Evolutionary conservation across 1,140 invertebrate species (phyloP).

Genomic region (Stegodyphus mimosarum): DNA sequence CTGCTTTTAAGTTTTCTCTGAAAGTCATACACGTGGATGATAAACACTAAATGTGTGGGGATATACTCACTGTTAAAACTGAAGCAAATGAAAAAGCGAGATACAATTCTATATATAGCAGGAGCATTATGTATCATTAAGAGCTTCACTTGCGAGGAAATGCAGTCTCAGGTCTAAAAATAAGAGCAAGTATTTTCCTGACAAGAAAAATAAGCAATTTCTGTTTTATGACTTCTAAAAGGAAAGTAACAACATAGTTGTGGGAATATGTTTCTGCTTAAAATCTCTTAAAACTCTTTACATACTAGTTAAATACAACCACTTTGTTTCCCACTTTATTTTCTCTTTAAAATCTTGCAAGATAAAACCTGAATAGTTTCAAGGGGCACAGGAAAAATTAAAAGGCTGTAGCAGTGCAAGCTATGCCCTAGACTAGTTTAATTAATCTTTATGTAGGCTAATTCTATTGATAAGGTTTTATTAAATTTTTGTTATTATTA

Average conservation of each 20-base stretch:
- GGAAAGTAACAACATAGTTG: background rate
- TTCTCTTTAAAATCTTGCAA: too few relatives aligned
- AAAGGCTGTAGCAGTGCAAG: too few relatives aligned
- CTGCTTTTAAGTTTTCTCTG: too few relatives aligned
- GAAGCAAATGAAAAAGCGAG: background rate
- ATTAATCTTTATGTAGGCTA: too few relatives aligned
- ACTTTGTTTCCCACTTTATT: too few relatives aligned
- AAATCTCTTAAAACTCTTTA: background rate
- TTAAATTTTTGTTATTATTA: too few relatives aligned
- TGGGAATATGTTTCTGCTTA: slow-evolving; percentile 4
- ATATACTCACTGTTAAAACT: background rate
- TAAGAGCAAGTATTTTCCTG: slow-evolving; percentile 18
- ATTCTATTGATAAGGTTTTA: too few relatives aligned
- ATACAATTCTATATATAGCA: slow-evolving; percentile 19
- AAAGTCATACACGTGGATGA: background rate
- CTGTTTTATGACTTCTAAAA: slow-evolving; percentile 45
- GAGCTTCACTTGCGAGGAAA: background rate
- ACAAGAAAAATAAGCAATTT: slow-evolving; percentile 41
- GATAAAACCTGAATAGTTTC: too few relatives aligned
- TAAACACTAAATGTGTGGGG: background rate
- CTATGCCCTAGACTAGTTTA: too few relatives aligned
- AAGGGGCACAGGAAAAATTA: too few relatives aligned
- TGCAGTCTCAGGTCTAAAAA: slow-evolving; percentile 15
- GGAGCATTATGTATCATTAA: background rate
- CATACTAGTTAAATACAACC: too few relatives aligned